These are phyloP conservation scores for Eupithecia subumbrata DNA, from an alignment of 2,888 invertebrate species.

Conservation along the genomic window DNA sequence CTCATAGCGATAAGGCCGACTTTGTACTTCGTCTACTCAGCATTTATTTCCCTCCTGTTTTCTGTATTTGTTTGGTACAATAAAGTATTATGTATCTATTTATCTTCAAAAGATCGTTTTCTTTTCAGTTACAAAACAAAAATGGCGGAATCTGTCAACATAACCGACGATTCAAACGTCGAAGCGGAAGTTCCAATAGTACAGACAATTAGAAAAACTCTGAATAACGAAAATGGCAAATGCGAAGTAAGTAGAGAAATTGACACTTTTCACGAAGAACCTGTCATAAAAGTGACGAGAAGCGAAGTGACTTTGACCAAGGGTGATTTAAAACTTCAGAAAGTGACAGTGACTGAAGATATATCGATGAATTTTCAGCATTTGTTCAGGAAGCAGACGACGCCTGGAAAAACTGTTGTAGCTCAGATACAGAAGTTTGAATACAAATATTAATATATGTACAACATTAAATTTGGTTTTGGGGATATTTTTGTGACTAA, in stretches of 20 bases:
- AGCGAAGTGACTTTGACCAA: slow-evolving; percentile 66
- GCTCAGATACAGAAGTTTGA: slow-evolving; percentile 67
- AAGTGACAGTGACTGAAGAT: slow-evolving; percentile 70
- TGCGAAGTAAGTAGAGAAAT: slow-evolving; percentile 37
- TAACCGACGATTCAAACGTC: slow-evolving; percentile 60
- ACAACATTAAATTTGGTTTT: background rate
- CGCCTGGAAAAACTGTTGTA: slow-evolving; percentile 66
- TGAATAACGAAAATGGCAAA: slow-evolving; percentile 20
- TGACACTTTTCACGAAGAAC: slow-evolving; percentile 53
- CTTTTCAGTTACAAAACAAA: slow-evolving; percentile 48
- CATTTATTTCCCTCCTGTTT: no score
- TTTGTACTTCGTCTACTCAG: no score
- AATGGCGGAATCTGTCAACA: slow-evolving; percentile 58
- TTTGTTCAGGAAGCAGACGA: slow-evolving; percentile 68
- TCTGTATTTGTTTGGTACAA: no score
- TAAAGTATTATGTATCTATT: no score
- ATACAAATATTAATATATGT: slow-evolving; percentile 60
- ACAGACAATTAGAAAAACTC: slow-evolving; percentile 57
- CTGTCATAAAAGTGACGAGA: slow-evolving; percentile 68
- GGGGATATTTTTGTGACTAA: no score
- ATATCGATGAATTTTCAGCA: slow-evolving; percentile 71
- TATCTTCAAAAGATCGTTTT: no score
- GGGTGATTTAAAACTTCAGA: slow-evolving; percentile 68
- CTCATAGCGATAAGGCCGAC: no score
- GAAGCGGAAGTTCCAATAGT: slow-evolving; percentile 65